Evolutionary conservation across 2,888 invertebrate species (phyloP).

Genomic region (Tenthredo mesomela): DNA sequence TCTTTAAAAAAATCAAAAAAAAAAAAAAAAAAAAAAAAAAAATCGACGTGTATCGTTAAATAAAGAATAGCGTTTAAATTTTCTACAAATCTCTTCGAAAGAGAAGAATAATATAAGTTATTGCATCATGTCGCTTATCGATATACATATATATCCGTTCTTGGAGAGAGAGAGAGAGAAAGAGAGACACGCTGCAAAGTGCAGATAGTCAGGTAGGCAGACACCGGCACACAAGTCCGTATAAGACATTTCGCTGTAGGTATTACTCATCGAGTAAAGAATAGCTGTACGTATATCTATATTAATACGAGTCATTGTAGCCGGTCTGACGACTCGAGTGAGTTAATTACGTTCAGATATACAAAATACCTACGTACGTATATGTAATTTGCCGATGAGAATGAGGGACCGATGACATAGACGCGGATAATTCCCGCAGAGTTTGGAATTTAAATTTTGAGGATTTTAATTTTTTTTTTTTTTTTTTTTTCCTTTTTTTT

Average conservation of each 20-base stretch:
- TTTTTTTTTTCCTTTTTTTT: neutral
- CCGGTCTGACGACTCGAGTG: slow-evolving; percentile 12
- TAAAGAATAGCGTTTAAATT: neutral
- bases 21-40: no score
- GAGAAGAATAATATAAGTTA: neutral
- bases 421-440: neutral
- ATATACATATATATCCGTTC: neutral
- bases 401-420: slow-evolving; percentile 13
- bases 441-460: neutral
- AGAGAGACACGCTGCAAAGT: neutral
- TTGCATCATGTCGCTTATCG: neutral
- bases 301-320: slow-evolving; percentile 40
- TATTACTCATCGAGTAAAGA: slow-evolving; percentile 46
- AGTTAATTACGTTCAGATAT: slow-evolving; percentile 27
- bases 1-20: neutral
- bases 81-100: neutral
- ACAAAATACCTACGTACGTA: no score
- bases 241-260: slow-evolving; percentile 40
- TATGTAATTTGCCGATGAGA: slow-evolving; percentile 13
- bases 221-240: slow-evolving; percentile 19
- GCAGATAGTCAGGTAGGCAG: slow-evolving; percentile 3
- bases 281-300: slow-evolving; percentile 26
- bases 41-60: no score
- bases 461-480: neutral
- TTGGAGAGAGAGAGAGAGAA: neutral